phyloP scores from a whole-genome alignment of 2,888 invertebrate genomes.

The Drosophila ustulata region DNA sequence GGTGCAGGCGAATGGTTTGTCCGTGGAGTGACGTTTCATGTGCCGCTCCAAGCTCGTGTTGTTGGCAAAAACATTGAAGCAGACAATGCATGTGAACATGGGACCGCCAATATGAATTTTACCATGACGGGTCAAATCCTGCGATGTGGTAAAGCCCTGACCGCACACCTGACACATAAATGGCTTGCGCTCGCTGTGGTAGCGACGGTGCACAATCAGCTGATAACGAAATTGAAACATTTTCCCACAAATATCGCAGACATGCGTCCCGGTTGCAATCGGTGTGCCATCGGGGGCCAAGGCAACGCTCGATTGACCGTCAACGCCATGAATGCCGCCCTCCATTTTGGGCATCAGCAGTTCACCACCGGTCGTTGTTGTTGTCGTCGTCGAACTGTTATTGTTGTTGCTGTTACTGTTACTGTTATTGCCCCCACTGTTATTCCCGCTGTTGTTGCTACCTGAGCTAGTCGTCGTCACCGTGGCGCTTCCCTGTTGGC shows the following conservation, averaged over 20 bases:
- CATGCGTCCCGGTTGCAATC: slow-evolving; percentile 88
- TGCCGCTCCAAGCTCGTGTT: slow-evolving; percentile 90
- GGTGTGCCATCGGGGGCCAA: slow-evolving; percentile 86
- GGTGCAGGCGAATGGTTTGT: slow-evolving; percentile 93
- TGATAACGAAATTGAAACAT: slow-evolving; percentile 95
- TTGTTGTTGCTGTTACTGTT: slow-evolving; percentile 45
- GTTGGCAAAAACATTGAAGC: slow-evolving; percentile 91
- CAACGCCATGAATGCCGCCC: slow-evolving; percentile 82
- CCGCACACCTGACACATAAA: slow-evolving; percentile 93
- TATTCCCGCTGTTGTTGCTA: slow-evolving; percentile 37
- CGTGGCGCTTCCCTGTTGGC: slow-evolving; percentile 56
- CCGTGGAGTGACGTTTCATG: slow-evolving; percentile 92
- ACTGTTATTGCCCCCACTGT: slow-evolving; percentile 40
- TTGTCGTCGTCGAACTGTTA: slow-evolving; percentile 52
- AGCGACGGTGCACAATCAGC: slow-evolving; percentile 93
- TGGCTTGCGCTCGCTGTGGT: slow-evolving; percentile 94
- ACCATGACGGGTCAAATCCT: slow-evolving; percentile 92
- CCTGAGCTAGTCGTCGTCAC: slow-evolving; percentile 75
- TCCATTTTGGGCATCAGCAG: slow-evolving; percentile 85
- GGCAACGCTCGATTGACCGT: slow-evolving; percentile 86
- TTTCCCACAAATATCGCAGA: slow-evolving; percentile 94
- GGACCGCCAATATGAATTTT: slow-evolving; percentile 93
- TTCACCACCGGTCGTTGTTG: slow-evolving; percentile 69
- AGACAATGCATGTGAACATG: slow-evolving; percentile 90
- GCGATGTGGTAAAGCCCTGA: slow-evolving; percentile 92